These are phyloP conservation scores for Anoplolepis gracilipes DNA, from an alignment of 1,140 invertebrate genomes.

Conservation along the genomic window DNA sequence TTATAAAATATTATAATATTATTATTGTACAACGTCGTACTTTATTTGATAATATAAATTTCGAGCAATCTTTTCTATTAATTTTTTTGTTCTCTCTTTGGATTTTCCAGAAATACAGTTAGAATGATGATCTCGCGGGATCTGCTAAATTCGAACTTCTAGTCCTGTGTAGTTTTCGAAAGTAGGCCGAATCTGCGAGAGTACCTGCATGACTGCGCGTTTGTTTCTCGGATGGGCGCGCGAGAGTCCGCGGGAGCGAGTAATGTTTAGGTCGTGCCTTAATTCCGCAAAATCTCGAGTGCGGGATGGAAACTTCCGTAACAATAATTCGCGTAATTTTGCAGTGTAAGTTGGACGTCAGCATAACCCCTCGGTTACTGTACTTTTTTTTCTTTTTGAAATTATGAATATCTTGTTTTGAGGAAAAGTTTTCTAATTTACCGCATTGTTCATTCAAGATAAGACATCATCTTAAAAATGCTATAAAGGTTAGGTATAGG, in stretches of 20 bases:
- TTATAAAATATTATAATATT: too few species aligned
- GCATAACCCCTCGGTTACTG: background rate
- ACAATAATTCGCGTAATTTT: constrained; percentile 46
- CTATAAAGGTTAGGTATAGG: constrained; percentile 1
- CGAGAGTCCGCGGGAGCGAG: constrained; percentile 36
- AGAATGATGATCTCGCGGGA: constrained; percentile 8
- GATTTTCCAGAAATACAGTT: background rate
- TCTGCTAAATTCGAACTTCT: constrained; percentile 16
- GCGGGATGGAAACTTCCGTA: constrained; percentile 35
- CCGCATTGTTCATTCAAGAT: background rate
- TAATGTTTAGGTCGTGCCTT: constrained; percentile 42
- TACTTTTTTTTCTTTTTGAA: background rate
- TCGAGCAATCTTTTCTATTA: background rate
- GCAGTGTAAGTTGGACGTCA: constrained; percentile 32
- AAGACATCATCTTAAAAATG: background rate
- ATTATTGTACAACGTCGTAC: too few species aligned
- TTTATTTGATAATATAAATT: background rate
- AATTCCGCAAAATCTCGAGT: constrained; percentile 50
- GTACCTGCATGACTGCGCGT: constrained; percentile 42
- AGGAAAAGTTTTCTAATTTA: constrained; percentile 16
- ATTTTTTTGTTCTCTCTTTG: background rate
- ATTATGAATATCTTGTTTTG: background rate
- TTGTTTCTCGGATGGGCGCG: constrained; percentile 28
- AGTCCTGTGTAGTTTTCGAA: constrained; percentile 13
- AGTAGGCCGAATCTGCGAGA: constrained; percentile 40